These are phyloP conservation scores for Drosophila pseudoobscura DNA, from an alignment of 1,140 invertebrate genomes.

Conservation along the genomic window DNA sequence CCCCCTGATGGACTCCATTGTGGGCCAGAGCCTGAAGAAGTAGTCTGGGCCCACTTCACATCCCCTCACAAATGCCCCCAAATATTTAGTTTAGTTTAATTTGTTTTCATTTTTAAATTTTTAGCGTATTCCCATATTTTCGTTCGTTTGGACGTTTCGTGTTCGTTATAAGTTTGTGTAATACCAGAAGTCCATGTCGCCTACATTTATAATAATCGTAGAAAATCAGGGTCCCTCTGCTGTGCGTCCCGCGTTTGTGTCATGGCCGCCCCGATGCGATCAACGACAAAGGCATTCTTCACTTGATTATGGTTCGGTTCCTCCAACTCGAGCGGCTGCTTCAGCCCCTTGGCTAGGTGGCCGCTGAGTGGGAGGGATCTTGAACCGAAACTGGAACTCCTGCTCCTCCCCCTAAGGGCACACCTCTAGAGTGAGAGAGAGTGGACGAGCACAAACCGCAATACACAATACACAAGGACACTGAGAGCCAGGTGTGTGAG, in stretches of 20 bases:
- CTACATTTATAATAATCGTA: conserved; percentile 24
- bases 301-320: too few relatives aligned
- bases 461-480: conserved; percentile 25
- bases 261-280: conserved; percentile 28
- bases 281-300: conserved; percentile 25
- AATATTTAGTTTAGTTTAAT: conserved; percentile 67
- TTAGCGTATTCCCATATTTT: conserved; percentile 42
- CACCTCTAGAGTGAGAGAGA: conserved; percentile 24
- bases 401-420: conserved; percentile 22
- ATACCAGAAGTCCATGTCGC: conserved; percentile 8
- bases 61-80: not conserved
- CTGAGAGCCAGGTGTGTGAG: conserved; percentile 47
- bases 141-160: conserved; percentile 30
- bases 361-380: not conserved
- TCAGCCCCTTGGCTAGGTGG: conserved; percentile 16
- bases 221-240: conserved; percentile 23
- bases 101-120: conserved; percentile 72
- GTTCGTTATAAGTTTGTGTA: conserved; percentile 34
- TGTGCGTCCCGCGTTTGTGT: conserved; percentile 31
- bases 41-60: conserved; percentile 12
- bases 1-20: conserved; percentile 73
- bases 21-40: conserved; percentile 49
- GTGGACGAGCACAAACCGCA: conserved; percentile 22
- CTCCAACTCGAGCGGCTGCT: not conserved
- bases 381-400: conserved; percentile 1